phyloP scores from a whole-genome alignment of 2,888 invertebrate species.

The Drosophila nr. perissopoda region DNA sequence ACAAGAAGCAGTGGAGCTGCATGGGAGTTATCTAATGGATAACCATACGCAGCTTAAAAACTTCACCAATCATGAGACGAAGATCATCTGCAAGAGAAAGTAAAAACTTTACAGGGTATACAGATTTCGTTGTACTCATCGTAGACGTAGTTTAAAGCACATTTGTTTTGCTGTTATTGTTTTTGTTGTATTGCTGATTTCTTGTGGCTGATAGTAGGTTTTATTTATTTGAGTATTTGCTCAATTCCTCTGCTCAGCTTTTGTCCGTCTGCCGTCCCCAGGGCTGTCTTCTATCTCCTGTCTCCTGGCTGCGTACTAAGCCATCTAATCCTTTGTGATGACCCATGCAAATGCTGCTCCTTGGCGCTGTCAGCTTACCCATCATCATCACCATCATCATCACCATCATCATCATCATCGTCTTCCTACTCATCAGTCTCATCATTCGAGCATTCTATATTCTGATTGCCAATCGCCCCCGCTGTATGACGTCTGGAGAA shows the following conservation, averaged over 20 bases:
- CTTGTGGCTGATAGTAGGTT: slow-evolving; percentile 74
- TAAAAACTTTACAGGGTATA: slow-evolving; percentile 27
- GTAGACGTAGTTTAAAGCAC: slow-evolving; percentile 22
- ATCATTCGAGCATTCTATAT: slow-evolving; percentile 10
- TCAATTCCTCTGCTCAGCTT: slow-evolving; percentile 17
- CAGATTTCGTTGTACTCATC: background rate
- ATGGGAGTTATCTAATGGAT: background rate
- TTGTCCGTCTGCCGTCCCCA: background rate
- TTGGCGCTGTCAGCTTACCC: slow-evolving; percentile 42
- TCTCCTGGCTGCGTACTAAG: slow-evolving; percentile 15
- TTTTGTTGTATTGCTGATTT: slow-evolving; percentile 59
- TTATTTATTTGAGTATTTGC: slow-evolving; percentile 67
- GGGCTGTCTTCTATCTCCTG: background rate
- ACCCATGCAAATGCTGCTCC: slow-evolving; percentile 56
- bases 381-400: slow-evolving; percentile 42
- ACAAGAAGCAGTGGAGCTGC: background rate
- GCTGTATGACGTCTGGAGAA: slow-evolving; percentile 33
- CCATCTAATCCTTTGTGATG: slow-evolving; percentile 61
- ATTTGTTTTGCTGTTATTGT: slow-evolving; percentile 23
- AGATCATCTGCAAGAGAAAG: background rate
- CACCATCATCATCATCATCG: slow-evolving; percentile 42
- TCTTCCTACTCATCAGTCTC: slow-evolving; percentile 20
- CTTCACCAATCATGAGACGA: background rate
- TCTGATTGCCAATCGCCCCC: slow-evolving; percentile 34
- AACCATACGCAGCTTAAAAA: background rate